Conservation (phyloP, 2,888 invertebrate species). For the Watsonalla binaria region DNA sequence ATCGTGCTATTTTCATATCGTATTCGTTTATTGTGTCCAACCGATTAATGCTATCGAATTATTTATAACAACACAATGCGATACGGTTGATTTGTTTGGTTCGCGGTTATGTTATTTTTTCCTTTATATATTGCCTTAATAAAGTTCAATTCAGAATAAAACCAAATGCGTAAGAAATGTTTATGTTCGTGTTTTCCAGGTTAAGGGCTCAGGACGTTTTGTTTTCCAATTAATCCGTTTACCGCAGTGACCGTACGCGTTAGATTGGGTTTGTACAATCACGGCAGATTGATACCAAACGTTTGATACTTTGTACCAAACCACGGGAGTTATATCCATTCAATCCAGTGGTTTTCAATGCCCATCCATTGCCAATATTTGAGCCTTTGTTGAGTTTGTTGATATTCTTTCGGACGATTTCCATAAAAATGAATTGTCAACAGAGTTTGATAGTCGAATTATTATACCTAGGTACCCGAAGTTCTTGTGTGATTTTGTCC, state of each 20-base stretch:
- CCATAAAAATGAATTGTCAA: not conserved
- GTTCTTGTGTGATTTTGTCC: too few species aligned
- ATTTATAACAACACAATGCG: too few species aligned
- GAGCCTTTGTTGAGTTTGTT: slow-evolving; percentile 13
- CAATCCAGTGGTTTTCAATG: slow-evolving; percentile 18
- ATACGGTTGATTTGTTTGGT: too few species aligned
- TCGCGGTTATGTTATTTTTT: too few species aligned
- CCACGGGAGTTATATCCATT: slow-evolving; percentile 42
- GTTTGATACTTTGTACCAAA: slow-evolving; percentile 23
- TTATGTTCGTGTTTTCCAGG: not conserved
- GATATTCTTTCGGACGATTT: not conserved
- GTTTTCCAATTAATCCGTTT: slow-evolving; percentile 19
- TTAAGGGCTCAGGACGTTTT: not conserved
- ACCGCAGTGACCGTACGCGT: slow-evolving; percentile 22
- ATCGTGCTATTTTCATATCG: too few species aligned
- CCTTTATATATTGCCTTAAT: too few species aligned
- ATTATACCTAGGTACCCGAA: too few species aligned
- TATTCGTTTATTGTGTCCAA: too few species aligned
- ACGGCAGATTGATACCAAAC: slow-evolving; percentile 35
- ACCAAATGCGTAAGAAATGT: not conserved
- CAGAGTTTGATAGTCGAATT: too few species aligned
- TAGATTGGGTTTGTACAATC: slow-evolving; percentile 45
- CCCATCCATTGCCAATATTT: slow-evolving; percentile 12
- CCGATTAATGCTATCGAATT: too few species aligned
- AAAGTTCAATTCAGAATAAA: not conserved